Evolutionary conservation across 1,140 invertebrate species (phyloP), one percentile per base, ranked within the genome.

Genomic region (Gonatopus flavifemur): DNA sequence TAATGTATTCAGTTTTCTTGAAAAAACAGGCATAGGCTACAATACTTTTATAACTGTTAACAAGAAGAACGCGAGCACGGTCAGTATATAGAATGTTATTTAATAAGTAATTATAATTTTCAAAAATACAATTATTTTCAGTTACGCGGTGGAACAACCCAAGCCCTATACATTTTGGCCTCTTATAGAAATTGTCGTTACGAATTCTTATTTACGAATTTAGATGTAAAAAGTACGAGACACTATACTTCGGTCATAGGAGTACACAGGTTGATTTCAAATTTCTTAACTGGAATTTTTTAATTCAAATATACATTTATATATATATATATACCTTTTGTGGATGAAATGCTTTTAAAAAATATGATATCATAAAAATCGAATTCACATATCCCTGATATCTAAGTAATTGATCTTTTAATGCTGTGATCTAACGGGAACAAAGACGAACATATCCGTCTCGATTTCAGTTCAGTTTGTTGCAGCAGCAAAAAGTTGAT

Each of bases 161-260:
- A 97, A 75, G 91, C 95, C 1, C 76, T 99, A 8, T 88, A 96
- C 70, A 83, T 98, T 38, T 78, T 98, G 47, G 91, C 94, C 13
- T 88, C 89, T 37, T 89, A 84, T 57, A 87, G 85, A 63, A 88
- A 84, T 50, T 92, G 89, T 10, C 82, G 91, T 67, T 99, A 96
- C 70, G 96, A 98, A 78, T 98, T 98, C 72, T 88, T 98, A 54
- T 98, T 99, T 68, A 98, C 94, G 4, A 97, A 97, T 80, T 76
- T 94, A 43, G 82, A 93, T 25, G 82, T 86, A 10, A 91, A 89
- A 66, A 89, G 88, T 71, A 85, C 87, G 22, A 76, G 91, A 58
- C 87, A 96, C 63, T 96, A 96, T 65, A 91, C 91, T 4, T 91
- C 94, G 36, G 88, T 98, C 0, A 89, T 93, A 52, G 93, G 93